Evolutionary conservation across 2,797 vertebrate species (phyloP), one percentile per base, ranked within the genome.

Genomic region (Parambassis ranga): DNA sequence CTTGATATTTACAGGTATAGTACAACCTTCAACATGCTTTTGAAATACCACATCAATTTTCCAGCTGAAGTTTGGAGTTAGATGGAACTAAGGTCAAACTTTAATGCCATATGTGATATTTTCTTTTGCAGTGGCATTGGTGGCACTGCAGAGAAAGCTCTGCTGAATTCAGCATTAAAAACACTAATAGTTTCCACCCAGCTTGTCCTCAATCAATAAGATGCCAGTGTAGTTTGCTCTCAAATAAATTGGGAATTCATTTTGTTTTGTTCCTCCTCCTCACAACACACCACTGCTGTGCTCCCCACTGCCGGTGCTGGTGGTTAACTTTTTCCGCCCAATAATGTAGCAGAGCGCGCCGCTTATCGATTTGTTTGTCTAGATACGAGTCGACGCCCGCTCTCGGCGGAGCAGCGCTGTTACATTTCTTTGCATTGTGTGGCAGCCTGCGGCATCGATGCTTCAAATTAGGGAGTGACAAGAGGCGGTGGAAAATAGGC

Each of bases 301-400:
- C 53, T 71, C 50, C 50, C 50, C 3, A 15, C 65, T 35, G 68
- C 61, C 70, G 56, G 44, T 59, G 72, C 72, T 67, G 64, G 30
- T 73, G 71, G 80, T 90, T 87, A 75, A 86, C 79, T 84, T 82
- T n/a, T 81, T 64, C 72, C 36, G 36, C 42, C 70, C 9, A 36
- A 73, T 83, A 87, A 88, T 86, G 81, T 77, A 87, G 75, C 41
- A 49, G 75, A 79, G 66, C 57, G 70, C 67, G 79, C 76, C 52
- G 57, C 65, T 50, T 74, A 89, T 90, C 14, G 85, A 89, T 89
- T 83, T 80, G 81, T 88, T 89, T 89, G 71, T 84, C 75, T 57
- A 44, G 83, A 86, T 82, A 70, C 62, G 26, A 81, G 67, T 65
- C 73, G 14, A 43, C 10, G 31, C 15, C n/a, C 15, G 35, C 65